Percentiles rank a stretch among this genome's conserved stretches.
Conservation (phyloP, 2,797 vertebrate species). For the Myotis findleyi region DNA sequence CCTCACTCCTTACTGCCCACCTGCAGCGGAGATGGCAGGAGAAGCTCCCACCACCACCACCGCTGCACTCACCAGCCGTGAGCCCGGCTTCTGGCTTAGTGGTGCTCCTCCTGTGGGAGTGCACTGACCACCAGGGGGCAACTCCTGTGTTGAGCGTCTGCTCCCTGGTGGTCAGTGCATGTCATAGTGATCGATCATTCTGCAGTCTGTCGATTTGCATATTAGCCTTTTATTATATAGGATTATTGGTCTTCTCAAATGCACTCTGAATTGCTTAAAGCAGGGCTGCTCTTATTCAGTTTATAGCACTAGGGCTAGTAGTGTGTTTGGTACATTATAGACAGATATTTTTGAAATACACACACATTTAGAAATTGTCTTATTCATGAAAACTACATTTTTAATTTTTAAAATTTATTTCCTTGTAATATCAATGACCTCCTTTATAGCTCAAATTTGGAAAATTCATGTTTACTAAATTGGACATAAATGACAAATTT, state of each 20-base stretch:
- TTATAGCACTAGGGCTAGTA: neutral
- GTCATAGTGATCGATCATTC: no score
- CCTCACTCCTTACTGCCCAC: no score
- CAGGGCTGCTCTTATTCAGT: neutral
- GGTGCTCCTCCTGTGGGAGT: no score
- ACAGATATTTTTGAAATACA: neutral
- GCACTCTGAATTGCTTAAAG: neutral
- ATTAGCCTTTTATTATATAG: no score
- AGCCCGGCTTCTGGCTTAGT: no score
- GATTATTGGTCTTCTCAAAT: neutral
- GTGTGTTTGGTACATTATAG: neutral
- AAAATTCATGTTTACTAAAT: constrained; percentile 4
- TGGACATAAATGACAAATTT: neutral
- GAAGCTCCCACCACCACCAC: no score
- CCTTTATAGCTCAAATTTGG: neutral
- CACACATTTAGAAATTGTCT: constrained; percentile 19
- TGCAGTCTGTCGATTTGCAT: no score
- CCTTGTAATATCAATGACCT: neutral
- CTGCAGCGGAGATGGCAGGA: no score
- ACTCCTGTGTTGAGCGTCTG: no score
- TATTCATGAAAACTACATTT: constrained; percentile 12
- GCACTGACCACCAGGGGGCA: no score
- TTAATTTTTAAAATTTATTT: constrained; percentile 11
- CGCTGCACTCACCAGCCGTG: no score
- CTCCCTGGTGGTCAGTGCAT: no score